Conservation (phyloP, 2,797 vertebrate genomes). For the Aulostomus chinensis region DNA sequence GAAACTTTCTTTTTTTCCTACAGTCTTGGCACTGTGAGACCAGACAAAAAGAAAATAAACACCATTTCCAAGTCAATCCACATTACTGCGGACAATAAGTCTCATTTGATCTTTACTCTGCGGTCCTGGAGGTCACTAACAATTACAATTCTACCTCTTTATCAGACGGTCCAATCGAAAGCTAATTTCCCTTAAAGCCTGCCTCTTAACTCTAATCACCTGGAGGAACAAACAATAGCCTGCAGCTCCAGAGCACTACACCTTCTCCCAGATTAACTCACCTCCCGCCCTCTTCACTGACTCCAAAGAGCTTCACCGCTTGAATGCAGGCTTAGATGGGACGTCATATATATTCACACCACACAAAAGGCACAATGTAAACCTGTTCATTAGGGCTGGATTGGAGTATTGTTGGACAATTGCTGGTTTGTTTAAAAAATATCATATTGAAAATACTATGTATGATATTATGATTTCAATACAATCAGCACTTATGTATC, state of each 20-base stretch:
- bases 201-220: slow-evolving; percentile 68
- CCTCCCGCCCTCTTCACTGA: slow-evolving; percentile 49
- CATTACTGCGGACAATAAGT: slow-evolving; percentile 37
- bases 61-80: slow-evolving; percentile 30
- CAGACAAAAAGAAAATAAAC: slow-evolving; percentile 30
- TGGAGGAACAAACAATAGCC: slow-evolving; percentile 45
- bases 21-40: neutral
- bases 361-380: no score
- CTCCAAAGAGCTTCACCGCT: slow-evolving; percentile 36
- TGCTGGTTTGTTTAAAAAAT: no score
- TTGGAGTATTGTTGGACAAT: no score
- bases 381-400: no score
- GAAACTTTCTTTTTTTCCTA: neutral
- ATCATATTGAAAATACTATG: no score
- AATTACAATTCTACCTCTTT: slow-evolving; percentile 63
- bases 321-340: slow-evolving; percentile 19
- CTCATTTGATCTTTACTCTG: slow-evolving; percentile 51
- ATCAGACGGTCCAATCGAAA: slow-evolving; percentile 67
- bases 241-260: slow-evolving; percentile 27
- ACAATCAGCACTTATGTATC: no score
- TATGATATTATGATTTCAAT: no score
- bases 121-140: slow-evolving; percentile 56
- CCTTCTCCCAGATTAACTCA: slow-evolving; percentile 48
- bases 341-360: no score
- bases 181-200: slow-evolving; percentile 71